These are phyloP conservation scores for Ashinkailepas kermadecensis DNA, from an alignment of 2,888 invertebrate genomes.

Conservation along the genomic window DNA sequence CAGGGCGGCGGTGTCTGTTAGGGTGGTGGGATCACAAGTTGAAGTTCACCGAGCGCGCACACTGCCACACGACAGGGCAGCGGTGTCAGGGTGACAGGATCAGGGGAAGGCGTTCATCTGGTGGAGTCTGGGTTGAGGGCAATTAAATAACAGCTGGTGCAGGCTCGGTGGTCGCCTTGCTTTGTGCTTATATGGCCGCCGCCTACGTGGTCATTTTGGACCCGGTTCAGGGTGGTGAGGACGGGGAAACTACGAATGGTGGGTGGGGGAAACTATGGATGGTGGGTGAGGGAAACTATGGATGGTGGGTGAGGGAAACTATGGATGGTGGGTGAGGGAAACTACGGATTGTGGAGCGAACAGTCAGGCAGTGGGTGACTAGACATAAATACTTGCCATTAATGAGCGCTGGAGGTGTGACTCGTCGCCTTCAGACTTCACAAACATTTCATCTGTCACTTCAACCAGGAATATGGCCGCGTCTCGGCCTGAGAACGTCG, in stretches of 20 bases:
- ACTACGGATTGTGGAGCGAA: background rate
- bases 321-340: background rate
- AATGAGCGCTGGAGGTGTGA: conserved; percentile 29
- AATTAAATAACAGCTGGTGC: too few species aligned
- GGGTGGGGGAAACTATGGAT: background rate
- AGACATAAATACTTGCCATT: conserved; percentile 26
- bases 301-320: background rate
- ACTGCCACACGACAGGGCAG: conserved; percentile 36
- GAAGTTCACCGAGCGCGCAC: conserved; percentile 43
- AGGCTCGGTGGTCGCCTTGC: too few species aligned
- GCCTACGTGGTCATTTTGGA: background rate
- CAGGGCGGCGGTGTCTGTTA: background rate
- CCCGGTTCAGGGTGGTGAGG: background rate
- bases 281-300: background rate
- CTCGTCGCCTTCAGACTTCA: conserved; percentile 26
- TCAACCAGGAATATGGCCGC: conserved; percentile 38
- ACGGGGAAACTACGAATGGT: background rate
- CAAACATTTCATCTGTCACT: conserved; percentile 35
- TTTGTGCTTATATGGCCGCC: too few species aligned
- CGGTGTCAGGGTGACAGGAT: too few species aligned
- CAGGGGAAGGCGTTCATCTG: too few species aligned
- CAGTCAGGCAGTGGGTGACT: background rate
- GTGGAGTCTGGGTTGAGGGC: too few species aligned
- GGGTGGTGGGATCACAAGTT: conserved; percentile 34
- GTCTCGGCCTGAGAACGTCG: conserved; percentile 32